Base-by-base conservation (phyloP, 2,888 invertebrate genomes). In the Drosophila algonquin region DNA sequence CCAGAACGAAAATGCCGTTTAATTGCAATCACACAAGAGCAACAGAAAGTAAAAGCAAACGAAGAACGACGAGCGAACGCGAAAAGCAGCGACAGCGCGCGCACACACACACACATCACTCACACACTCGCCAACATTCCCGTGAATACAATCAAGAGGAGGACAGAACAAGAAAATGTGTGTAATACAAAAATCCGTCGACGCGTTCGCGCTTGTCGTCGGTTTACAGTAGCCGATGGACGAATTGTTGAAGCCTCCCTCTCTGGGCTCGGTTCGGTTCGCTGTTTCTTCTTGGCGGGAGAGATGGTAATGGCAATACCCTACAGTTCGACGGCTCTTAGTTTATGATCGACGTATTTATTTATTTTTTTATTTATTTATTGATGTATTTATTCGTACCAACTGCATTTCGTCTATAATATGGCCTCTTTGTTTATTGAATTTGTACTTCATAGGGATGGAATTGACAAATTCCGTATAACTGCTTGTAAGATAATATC, bases 1-100 rank as follows among this genome's bases (percentile, higher is more conserved):
- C 73, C 84, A 79, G 70, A 75, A 81, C 76, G 90, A 89, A 84
- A 85, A 89, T 75, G 77, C 79, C 87, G 87, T 85, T 89, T 85
- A 87, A 87, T 89, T 83, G 81, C 81, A 87, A 77, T 74, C 64
- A 51, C 50, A 67, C 40, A 40, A 14, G 40, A 75, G 73, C 79
- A 74, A 71, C 88, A 64, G 83, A 83, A 83, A 83, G 83, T 83
- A 89, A 83, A 83, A 89, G 83, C 88, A 83, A 89, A 83, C 86
- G 73, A 74, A 76, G 40, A 40, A 5, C 24, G 54, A 82, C 77
- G 75, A 81, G 72, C 72, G 80, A 81, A 75, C 72, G 80, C 76
- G 59, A 87, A 86, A 82, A 80, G 58, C 71, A 80, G 65, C 40
- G 30, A n/a, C 40, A 40, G 27, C 58, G 7, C 14, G 44, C 24